phyloP scores from a whole-genome alignment of 2,113 vertebrate species.

The Nematolebias whitei region DNA sequence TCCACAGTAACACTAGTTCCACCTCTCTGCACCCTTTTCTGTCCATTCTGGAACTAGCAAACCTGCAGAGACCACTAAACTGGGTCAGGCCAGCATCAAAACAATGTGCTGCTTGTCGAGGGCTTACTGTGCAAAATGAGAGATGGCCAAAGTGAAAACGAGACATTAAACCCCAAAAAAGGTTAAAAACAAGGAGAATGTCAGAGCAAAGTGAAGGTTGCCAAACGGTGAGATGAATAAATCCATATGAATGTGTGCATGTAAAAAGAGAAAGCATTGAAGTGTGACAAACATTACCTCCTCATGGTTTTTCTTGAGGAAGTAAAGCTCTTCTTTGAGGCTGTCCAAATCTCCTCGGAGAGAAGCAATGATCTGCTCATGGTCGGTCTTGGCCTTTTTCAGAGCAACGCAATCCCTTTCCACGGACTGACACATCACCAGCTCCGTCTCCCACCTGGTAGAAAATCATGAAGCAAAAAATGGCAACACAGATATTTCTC shows the following conservation, averaged over 20 bases:
- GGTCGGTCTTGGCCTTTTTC: slow-evolving; percentile 85
- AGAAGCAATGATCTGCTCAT: slow-evolving; percentile 85
- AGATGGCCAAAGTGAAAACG: slow-evolving; percentile 30
- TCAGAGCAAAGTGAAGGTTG: slow-evolving; percentile 5
- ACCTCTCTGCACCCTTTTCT: slow-evolving; percentile 6
- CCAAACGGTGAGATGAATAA: not conserved
- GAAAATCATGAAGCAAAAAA: not conserved
- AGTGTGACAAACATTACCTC: slow-evolving; percentile 77
- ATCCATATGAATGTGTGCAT: not conserved
- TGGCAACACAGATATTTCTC: not conserved
- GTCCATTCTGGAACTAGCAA: slow-evolving; percentile 16
- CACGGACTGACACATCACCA: slow-evolving; percentile 86
- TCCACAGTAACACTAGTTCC: slow-evolving; percentile 61
- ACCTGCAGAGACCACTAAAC: slow-evolving; percentile 35
- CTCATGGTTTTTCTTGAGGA: slow-evolving; percentile 90
- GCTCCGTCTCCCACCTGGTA: slow-evolving; percentile 82
- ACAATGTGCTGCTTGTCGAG: slow-evolving; percentile 41
- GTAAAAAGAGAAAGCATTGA: not conserved
- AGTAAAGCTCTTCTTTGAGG: slow-evolving; percentile 88
- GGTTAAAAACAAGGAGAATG: no score
- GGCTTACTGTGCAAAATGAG: not conserved
- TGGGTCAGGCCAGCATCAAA: slow-evolving; percentile 42
- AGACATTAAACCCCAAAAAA: no score
- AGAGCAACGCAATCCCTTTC: slow-evolving; percentile 88
- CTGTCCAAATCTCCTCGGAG: slow-evolving; percentile 89